These are phyloP conservation scores for Acronicta psi DNA, from an alignment of 2,888 invertebrate species.

Conservation along the genomic window DNA sequence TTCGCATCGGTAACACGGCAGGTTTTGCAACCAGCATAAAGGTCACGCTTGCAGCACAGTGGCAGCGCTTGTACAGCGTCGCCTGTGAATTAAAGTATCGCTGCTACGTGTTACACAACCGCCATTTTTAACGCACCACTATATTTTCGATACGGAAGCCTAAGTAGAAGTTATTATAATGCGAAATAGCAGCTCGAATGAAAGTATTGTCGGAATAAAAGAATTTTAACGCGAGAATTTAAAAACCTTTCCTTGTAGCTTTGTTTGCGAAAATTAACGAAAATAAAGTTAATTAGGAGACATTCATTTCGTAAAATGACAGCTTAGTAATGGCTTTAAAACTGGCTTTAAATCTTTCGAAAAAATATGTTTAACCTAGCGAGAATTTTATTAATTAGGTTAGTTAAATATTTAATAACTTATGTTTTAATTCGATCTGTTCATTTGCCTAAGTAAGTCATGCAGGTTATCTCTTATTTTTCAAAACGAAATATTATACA, in stretches of 20 bases:
- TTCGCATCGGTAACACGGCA: conserved; percentile 2
- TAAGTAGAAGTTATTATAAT: conserved; percentile 50
- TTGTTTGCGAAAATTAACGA: conserved; percentile 10
- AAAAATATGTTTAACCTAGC: no score
- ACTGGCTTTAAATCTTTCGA: no score
- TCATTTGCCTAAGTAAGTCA: no score
- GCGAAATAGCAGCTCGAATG: conserved; percentile 37
- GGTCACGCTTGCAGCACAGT: conserved; percentile 47
- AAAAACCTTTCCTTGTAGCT: conserved; percentile 1
- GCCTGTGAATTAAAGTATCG: conserved; percentile 48
- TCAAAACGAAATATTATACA: no score
- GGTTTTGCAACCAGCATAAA: conserved; percentile 25
- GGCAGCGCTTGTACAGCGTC: conserved; percentile 32
- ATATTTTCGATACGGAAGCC: conserved; percentile 50
- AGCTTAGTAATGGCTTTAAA: neutral
- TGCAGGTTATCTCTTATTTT: no score
- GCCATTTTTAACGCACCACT: conserved; percentile 49
- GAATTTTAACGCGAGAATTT: conserved; percentile 16
- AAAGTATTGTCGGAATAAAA: conserved; percentile 32
- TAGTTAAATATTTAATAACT: no score
- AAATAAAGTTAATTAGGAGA: neutral
- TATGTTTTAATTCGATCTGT: no score
- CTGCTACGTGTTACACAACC: conserved; percentile 46
- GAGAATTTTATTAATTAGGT: no score
- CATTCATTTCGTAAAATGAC: neutral